Conservation (phyloP, 2,113 vertebrate species). For the Ammodytes marinus region DNA sequence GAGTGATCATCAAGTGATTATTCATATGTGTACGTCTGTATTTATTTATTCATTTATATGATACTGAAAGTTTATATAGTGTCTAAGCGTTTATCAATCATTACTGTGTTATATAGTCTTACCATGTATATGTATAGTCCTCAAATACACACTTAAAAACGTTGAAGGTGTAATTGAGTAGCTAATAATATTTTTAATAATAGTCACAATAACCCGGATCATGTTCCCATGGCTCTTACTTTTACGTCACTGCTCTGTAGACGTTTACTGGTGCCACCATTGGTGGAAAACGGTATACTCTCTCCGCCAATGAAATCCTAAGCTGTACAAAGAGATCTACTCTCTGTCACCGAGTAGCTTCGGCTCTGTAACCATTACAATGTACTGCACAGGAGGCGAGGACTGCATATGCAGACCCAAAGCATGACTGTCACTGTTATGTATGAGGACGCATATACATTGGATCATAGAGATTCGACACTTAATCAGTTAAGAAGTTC, state of each 20-base stretch:
- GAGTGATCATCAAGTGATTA: background rate
- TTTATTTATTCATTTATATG: background rate
- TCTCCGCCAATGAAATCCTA: slow-evolving; percentile 84
- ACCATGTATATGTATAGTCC: background rate
- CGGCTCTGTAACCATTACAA: slow-evolving; percentile 75
- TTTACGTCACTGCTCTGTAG: slow-evolving; percentile 56
- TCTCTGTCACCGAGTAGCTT: slow-evolving; percentile 77
- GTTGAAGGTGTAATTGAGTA: background rate
- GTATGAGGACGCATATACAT: slow-evolving; percentile 29
- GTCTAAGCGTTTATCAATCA: background rate
- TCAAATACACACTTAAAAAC: background rate
- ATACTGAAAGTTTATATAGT: background rate
- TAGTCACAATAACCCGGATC: background rate
- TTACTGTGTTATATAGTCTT: background rate
- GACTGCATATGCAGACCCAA: slow-evolving; percentile 60
- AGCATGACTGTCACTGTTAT: slow-evolving; percentile 61
- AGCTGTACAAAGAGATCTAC: slow-evolving; percentile 88
- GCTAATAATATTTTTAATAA: background rate
- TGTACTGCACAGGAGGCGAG: slow-evolving; percentile 66
- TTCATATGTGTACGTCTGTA: background rate
- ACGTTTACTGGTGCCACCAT: slow-evolving; percentile 51
- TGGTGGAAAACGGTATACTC: slow-evolving; percentile 73
- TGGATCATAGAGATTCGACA: slow-evolving; percentile 49
- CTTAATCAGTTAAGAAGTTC: slow-evolving; percentile 17
- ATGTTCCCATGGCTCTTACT: background rate